Evolutionary conservation across 64 coral and sea anemone genomes (phyloP).

Genomic region (Orbicella faveolata): DNA sequence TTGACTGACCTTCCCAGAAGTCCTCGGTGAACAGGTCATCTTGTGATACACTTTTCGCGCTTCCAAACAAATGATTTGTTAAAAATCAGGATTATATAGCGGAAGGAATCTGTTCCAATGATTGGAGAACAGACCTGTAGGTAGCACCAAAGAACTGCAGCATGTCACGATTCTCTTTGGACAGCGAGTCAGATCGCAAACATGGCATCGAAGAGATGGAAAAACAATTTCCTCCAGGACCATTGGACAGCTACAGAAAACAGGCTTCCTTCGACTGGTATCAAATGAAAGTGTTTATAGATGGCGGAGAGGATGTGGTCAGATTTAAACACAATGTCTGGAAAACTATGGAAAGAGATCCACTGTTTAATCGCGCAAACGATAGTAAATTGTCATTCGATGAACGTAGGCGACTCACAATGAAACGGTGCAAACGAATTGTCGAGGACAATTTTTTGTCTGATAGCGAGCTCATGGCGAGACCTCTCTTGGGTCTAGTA

Average conservation of each 20-base stretch:
- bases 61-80: background rate
- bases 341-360: constrained; percentile 78
- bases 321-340: constrained; percentile 76
- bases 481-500: constrained; percentile 57
- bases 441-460: constrained; percentile 81
- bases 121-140: background rate
- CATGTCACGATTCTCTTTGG: constrained; percentile 37
- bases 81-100: background rate
- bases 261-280: constrained; percentile 79
- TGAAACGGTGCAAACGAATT: constrained; percentile 62
- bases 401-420: constrained; percentile 60
- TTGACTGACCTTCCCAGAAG: too few species aligned
- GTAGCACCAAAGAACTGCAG: background rate
- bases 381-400: constrained; percentile 63
- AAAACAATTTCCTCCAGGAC: constrained; percentile 63
- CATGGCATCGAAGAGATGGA: background rate
- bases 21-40: background rate
- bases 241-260: constrained; percentile 76
- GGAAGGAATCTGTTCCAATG: background rate
- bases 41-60: background rate
- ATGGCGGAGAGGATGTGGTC: constrained; percentile 82
- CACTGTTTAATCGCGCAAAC: constrained; percentile 70
- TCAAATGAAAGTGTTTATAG: constrained; percentile 85
- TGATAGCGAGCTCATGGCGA: constrained; percentile 61
- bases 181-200: background rate